A percentile compares a stretch with the other conserved stretches of the same genome.
phyloP scores from a whole-genome alignment of 2,797 vertebrate genomes.

The Spinus pinus region DNA sequence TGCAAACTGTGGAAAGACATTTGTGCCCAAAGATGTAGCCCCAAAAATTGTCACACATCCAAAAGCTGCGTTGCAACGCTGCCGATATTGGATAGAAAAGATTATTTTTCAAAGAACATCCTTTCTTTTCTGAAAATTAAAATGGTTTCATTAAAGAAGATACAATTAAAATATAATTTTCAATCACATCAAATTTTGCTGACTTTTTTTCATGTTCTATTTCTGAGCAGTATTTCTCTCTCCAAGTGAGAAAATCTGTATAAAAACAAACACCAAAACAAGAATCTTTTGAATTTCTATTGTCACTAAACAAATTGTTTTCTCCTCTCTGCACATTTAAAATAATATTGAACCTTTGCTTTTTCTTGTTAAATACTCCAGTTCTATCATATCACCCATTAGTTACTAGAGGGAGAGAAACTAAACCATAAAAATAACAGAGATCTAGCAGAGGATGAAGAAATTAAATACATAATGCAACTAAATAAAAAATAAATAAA shows the following conservation, averaged over 20 bases:
- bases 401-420: background rate
- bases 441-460: background rate
- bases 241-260: background rate
- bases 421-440: slow-evolving; percentile 11
- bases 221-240: slow-evolving; percentile 32
- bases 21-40: background rate
- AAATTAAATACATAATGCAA: background rate
- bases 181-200: slow-evolving; percentile 24
- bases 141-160: slow-evolving; percentile 39
- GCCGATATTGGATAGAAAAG: background rate
- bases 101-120: slow-evolving; percentile 24
- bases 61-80: background rate
- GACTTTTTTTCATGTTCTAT: background rate
- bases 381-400: background rate
- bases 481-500: background rate
- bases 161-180: slow-evolving; percentile 63
- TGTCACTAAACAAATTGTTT: background rate
- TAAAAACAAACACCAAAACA: background rate
- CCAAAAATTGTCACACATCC: background rate
- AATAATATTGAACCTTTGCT: background rate
- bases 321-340: background rate
- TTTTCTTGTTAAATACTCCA: background rate
- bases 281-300: background rate
- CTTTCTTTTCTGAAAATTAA: slow-evolving; percentile 47
- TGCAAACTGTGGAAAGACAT: background rate